phyloP scores from a whole-genome alignment of 2,113 vertebrate species.

The Orcinus orca region DNA sequence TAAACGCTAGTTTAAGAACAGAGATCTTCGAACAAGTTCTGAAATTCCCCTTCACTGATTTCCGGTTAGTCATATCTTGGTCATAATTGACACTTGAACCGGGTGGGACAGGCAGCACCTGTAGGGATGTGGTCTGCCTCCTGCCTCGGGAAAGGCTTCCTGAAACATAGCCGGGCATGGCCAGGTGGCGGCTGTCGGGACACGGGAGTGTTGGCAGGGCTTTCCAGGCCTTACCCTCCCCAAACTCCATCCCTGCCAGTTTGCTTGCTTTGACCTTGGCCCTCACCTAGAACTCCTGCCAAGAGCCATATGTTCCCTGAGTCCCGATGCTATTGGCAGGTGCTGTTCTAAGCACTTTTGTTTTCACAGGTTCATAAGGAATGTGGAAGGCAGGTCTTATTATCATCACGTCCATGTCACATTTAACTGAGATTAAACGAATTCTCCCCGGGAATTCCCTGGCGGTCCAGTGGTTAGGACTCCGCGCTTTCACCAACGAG shows the following conservation, averaged over 20 bases:
- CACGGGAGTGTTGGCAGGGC: accelerated
- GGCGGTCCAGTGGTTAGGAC: too few relatives aligned
- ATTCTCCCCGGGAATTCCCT: too few relatives aligned
- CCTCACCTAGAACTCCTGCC: not conserved
- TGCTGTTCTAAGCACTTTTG: not conserved
- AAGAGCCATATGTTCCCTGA: not conserved
- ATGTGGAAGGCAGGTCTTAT: accelerated
- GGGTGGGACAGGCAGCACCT: not conserved
- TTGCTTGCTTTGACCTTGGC: not conserved
- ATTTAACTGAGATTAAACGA: not conserved
- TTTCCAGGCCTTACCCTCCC: not conserved
- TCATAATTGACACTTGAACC: not conserved
- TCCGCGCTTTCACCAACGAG: too few relatives aligned
- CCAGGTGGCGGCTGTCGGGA: not conserved
- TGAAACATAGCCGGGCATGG: accelerated
- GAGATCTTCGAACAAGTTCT: not conserved
- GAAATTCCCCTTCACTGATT: not conserved
- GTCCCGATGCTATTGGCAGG: not conserved
- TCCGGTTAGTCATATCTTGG: not conserved
- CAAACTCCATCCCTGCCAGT: accelerated
- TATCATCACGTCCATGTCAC: accelerated
- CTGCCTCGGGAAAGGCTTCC: not conserved
- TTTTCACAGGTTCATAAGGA: not conserved
- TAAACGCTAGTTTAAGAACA: not conserved
- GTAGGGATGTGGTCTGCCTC: not conserved